Base-by-base conservation (phyloP, 2,797 vertebrate species). In the Tympanoctomys barrerae region DNA sequence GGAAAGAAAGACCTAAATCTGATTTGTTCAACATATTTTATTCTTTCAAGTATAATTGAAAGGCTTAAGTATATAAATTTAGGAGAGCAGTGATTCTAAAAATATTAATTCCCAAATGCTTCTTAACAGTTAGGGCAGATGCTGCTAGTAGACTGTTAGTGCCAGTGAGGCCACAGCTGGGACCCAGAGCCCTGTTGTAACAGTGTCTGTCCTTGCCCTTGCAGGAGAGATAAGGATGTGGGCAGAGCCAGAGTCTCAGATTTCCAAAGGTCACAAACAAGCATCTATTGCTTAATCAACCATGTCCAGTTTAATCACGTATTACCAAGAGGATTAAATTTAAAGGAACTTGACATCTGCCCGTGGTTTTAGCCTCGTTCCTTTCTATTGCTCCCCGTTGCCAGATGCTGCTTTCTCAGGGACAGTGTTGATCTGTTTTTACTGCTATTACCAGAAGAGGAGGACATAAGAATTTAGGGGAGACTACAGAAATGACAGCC, bases 261-360 rank as follows among this genome's bases (percentile, higher is more conserved):
- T 75, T 94, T 84, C 66, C 73, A 73, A 73, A 81, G n/a, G 22
- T 87, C 46, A 87, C 6, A 90, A 87, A 42, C 61, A 88, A 62
- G 36, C 62, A 46, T 57, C 54, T 42, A 18, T 80, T 80, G 57
- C 85, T 78, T 95, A 36, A 85, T 90, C 85, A 89, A 2, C 46
- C 2, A 4, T 57, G 68, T 68, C 73, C 22, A 36, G 26, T 82
- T 46, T 87, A 61, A 7, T 87, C 49, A 39, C 2, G 6, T 83
- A 42, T 89, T n/a, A 26, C 46, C 10, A n/a, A 94, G 54, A 78
- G 73, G 78, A 77, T 59, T 61, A 82, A 89, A 57, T 70, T 16
- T 62, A 59, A 89, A 91, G 77, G 85, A 83, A 64, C 42, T 61
- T 93, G 90, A 82, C 93, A 36, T 77, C 85, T 39, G 57, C 80